Evolutionary conservation across 2,113 vertebrate genomes (phyloP).

Genomic region (Pogona vitticeps): DNA sequence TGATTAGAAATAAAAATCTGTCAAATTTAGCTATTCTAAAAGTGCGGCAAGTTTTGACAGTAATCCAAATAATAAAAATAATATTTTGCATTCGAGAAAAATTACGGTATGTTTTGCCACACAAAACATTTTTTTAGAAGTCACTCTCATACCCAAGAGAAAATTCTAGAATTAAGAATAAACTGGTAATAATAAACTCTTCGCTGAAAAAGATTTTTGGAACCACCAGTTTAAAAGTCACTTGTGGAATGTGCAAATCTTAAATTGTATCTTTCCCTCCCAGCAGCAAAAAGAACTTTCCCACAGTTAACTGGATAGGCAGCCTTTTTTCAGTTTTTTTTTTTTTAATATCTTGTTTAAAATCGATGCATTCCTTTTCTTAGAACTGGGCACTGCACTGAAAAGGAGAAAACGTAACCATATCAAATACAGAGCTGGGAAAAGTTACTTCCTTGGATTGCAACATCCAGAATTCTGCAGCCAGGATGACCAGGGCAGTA

Average conservation of each 20-base stretch:
- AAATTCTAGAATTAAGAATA: neutral
- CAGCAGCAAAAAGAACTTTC: neutral
- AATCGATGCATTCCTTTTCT: neutral
- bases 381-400: neutral
- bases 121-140: neutral
- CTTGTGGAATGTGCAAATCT: conserved; percentile 6
- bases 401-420: neutral
- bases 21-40: neutral
- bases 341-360: neutral
- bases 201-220: neutral
- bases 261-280: neutral
- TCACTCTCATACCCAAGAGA: neutral
- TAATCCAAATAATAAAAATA: neutral
- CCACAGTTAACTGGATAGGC: neutral
- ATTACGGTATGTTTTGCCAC: neutral
- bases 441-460: neutral
- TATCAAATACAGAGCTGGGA: neutral
- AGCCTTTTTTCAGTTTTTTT: neutral
- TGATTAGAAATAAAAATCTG: neutral
- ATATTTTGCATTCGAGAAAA: neutral
- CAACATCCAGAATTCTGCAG: neutral
- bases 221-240: conserved; percentile 4
- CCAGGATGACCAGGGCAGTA: too few relatives aligned
- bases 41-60: neutral
- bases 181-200: neutral